phyloP scores from a whole-genome alignment of 2,888 invertebrate genomes.

The Drosophila demipolita region DNA sequence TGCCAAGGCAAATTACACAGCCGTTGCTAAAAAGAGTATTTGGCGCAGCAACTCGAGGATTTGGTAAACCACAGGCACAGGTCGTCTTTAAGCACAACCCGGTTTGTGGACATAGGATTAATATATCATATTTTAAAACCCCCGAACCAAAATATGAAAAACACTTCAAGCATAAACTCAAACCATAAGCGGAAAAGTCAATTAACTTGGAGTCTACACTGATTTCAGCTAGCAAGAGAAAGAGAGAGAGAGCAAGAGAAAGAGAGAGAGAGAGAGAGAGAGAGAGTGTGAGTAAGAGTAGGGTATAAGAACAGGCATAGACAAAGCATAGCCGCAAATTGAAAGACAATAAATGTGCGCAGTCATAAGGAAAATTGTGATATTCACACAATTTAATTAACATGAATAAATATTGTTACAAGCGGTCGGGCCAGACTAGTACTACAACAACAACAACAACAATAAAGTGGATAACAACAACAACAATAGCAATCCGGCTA shows the following conservation, averaged over 20 bases:
- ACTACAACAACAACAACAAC: slow-evolving; percentile 19
- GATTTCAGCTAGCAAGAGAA: not conserved
- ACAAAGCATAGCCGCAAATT: slow-evolving; percentile 75
- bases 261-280: not conserved
- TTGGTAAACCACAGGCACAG: slow-evolving; percentile 38
- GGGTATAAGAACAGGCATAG: slow-evolving; percentile 1
- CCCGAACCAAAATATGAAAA: not conserved
- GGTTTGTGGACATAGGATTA: not conserved
- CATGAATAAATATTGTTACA: slow-evolving; percentile 84
- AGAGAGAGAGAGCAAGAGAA: not conserved
- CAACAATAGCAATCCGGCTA: slow-evolving; percentile 38
- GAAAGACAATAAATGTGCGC: slow-evolving; percentile 83
- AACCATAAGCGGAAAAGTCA: not conserved
- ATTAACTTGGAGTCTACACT: not conserved
- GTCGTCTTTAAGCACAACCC: slow-evolving; percentile 9
- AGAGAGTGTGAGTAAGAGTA: not conserved
- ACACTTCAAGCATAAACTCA: slow-evolving; percentile 1
- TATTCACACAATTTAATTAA: slow-evolving; percentile 85
- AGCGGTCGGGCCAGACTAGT: slow-evolving; percentile 59
- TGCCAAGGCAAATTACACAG: slow-evolving; percentile 62
- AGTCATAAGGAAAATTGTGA: slow-evolving; percentile 84
- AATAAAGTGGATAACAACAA: slow-evolving; percentile 21
- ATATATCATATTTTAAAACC: slow-evolving; percentile 2
- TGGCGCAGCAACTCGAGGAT: slow-evolving; percentile 22
- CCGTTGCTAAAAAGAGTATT: slow-evolving; percentile 45